Conservation (phyloP, 2,113 vertebrate genomes). For the Coptodon rendalli region DNA sequence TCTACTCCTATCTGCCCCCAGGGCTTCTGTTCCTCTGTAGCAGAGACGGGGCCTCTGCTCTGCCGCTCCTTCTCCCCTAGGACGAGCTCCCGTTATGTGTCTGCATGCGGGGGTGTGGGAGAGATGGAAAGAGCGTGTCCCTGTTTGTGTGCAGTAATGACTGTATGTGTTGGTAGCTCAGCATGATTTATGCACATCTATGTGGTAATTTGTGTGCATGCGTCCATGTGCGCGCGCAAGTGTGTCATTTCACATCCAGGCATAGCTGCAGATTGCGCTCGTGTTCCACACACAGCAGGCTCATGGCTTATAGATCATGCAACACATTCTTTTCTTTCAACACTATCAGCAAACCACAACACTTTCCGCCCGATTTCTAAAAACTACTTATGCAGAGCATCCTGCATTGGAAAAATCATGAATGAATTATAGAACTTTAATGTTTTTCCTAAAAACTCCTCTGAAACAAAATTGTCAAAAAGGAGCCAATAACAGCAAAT, state of each 20-base stretch:
- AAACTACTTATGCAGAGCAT: conserved; percentile 13
- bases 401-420: background rate
- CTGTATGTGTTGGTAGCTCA: background rate
- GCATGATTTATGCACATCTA: conserved; percentile 18
- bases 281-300: conserved; percentile 12
- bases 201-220: background rate
- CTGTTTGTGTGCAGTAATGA: background rate
- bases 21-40: conserved; percentile 27
- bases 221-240: background rate
- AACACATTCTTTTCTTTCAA: conserved; percentile 46
- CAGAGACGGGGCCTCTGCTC: background rate
- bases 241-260: background rate
- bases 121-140: background rate
- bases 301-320: conserved; percentile 35
- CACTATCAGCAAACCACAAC: conserved; percentile 28
- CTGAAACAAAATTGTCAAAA: background rate
- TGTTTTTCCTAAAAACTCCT: background rate
- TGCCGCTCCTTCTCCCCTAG: conserved; percentile 33
- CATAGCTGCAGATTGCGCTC: background rate
- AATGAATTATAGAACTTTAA: background rate
- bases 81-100: background rate
- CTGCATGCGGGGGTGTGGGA: background rate
- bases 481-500: background rate
- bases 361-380: conserved; percentile 4
- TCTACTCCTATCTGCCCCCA: conserved; percentile 40